phyloP scores from a whole-genome alignment of 2,797 vertebrate genomes.

The Chromobotia macracanthus region DNA sequence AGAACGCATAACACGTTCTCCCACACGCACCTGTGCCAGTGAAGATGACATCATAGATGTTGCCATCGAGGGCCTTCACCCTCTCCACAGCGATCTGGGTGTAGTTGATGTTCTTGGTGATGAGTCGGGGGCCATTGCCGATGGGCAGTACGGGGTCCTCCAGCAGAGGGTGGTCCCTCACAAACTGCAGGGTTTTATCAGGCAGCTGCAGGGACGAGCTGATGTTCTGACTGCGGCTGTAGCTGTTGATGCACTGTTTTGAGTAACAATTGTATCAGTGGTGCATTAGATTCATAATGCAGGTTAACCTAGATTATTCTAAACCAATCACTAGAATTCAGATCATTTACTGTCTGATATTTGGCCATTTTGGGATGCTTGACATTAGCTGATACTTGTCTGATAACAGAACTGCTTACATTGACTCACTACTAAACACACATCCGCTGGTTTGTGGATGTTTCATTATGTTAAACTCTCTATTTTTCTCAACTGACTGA shows the following conservation, averaged over 20 bases:
- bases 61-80: slow-evolving; percentile 84
- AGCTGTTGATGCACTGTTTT: slow-evolving; percentile 88
- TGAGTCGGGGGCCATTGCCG: slow-evolving; percentile 84
- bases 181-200: slow-evolving; percentile 94
- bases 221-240: slow-evolving; percentile 83
- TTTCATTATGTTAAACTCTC: no score
- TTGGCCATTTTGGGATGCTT: no score
- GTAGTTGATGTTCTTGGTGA: slow-evolving; percentile 89
- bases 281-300: no score
- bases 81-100: slow-evolving; percentile 94
- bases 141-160: slow-evolving; percentile 89
- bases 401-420: no score
- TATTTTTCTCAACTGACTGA: no score
- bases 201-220: slow-evolving; percentile 88
- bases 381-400: no score
- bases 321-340: no score
- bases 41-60: slow-evolving; percentile 90
- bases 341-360: no score
- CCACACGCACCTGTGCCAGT: slow-evolving; percentile 90
- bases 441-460: no score
- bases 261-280: not conserved
- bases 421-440: no score
- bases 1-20: no score
- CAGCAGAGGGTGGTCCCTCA: slow-evolving; percentile 95
- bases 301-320: no score